Percentiles rank a stretch among this genome's conserved stretches.
Conservation (phyloP, 2,113 vertebrate genomes). For the Gorsachius goisagi region DNA sequence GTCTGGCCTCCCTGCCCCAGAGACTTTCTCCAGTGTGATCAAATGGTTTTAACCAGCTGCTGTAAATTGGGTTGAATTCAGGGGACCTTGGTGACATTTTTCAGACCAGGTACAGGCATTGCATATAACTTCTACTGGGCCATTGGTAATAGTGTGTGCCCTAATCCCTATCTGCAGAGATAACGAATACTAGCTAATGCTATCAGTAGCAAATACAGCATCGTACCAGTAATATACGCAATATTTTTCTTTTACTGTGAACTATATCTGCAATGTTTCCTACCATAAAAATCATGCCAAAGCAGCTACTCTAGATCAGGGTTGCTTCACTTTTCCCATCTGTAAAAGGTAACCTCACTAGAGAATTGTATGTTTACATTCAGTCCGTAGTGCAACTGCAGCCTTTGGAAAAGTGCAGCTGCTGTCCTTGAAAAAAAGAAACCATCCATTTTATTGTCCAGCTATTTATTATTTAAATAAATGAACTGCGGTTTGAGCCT, state of each 20-base stretch:
- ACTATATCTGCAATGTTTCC: not conserved
- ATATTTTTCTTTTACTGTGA: not conserved
- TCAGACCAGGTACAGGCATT: too few relatives aligned
- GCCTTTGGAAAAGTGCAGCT: not conserved
- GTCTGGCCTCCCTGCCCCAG: not conserved
- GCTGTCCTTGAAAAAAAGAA: not conserved
- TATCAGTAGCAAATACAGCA: not conserved
- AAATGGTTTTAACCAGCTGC: not conserved
- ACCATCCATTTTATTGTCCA: not conserved
- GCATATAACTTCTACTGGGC: not conserved
- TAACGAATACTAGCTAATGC: not conserved
- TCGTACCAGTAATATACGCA: not conserved
- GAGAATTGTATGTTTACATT: not conserved
- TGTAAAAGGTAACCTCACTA: not conserved
- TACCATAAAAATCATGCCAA: not conserved
- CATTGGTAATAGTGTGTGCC: not conserved
- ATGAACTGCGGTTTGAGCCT: not conserved
- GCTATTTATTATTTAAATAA: not conserved
- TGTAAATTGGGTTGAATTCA: not conserved
- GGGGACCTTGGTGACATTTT: not conserved
- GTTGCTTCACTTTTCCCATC: not conserved
- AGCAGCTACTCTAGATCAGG: not conserved
- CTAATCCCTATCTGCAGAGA: not conserved
- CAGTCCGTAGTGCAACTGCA: not conserved
- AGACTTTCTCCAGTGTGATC: not conserved